These are phyloP conservation scores for Alviniconcha marisindica DNA, from an alignment of 1,140 invertebrate genomes.

Conservation along the genomic window DNA sequence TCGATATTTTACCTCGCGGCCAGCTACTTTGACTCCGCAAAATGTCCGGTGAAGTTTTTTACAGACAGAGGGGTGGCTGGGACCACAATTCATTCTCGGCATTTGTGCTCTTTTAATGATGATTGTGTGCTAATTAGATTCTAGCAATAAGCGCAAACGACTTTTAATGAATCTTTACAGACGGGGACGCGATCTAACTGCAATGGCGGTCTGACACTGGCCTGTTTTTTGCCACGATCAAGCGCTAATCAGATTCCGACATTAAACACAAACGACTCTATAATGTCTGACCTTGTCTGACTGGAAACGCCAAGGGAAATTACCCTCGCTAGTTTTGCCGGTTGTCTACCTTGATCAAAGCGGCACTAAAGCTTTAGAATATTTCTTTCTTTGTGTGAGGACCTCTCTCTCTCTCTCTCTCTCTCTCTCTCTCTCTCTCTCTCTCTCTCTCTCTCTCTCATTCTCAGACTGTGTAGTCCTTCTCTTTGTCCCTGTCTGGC, in stretches of 20 bases:
- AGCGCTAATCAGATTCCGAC: background rate
- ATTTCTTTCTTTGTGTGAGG: too few species aligned
- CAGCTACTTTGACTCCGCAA: too few species aligned
- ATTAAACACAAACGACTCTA: constrained; percentile 31
- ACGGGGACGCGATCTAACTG: background rate
- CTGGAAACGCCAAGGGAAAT: constrained; percentile 15
- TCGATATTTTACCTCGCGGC: too few species aligned
- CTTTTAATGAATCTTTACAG: constrained; percentile 11
- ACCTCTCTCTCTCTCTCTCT: too few species aligned
- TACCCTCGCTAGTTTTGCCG: background rate
- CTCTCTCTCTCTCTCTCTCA: too few species aligned
- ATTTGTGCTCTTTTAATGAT: background rate
- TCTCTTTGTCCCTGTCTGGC: too few species aligned
- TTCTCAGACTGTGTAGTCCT: too few species aligned
- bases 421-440: too few species aligned
- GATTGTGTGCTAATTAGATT: constrained; percentile 5
- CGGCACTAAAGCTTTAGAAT: background rate
- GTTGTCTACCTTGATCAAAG: constrained; percentile 27
- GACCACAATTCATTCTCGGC: background rate
- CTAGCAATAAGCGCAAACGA: background rate
- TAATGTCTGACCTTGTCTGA: constrained; percentile 21
- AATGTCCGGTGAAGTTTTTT: background rate
- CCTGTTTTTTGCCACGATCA: background rate
- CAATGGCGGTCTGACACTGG: background rate
- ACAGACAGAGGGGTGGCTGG: background rate